Conservation (phyloP, 2,888 invertebrate genomes). For the Osmoderma eremita region DNA sequence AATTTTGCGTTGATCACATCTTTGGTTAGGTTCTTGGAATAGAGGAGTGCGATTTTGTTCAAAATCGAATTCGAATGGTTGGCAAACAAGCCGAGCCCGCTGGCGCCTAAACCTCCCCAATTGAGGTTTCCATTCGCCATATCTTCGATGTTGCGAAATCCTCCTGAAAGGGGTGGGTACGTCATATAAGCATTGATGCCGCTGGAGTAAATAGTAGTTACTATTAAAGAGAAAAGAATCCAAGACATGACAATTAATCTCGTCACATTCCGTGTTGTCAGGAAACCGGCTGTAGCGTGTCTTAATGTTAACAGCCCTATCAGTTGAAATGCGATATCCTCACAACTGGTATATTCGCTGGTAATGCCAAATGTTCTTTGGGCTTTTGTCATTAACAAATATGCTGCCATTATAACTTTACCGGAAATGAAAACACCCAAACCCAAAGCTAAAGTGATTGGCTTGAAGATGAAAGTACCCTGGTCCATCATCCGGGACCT, state of each 20-base stretch:
- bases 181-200: constrained; percentile 24
- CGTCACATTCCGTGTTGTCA: constrained; percentile 5
- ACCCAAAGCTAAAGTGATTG: neutral
- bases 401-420: neutral
- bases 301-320: constrained; percentile 16
- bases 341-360: neutral
- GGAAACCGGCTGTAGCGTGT: neutral
- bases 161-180: constrained; percentile 12
- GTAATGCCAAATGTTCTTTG: constrained; percentile 1
- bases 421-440: constrained; percentile 5
- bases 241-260: constrained; percentile 20
- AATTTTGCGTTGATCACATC: neutral
- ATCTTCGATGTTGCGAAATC: constrained; percentile 9
- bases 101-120: constrained; percentile 14
- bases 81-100: neutral
- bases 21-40: constrained; percentile 8
- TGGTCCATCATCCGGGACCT: constrained; percentile 1
- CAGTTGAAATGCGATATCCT: constrained; percentile 3
- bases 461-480: constrained; percentile 15
- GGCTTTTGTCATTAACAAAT: neutral
- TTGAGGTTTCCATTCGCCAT: constrained; percentile 5
- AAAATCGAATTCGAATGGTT: constrained; percentile 19
- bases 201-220: constrained; percentile 23
- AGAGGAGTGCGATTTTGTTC: constrained; percentile 14
- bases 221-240: constrained; percentile 9